Evolutionary conservation across 2,797 vertebrate genomes (phyloP).

Genomic region (Geotrypetes seraphini): DNA sequence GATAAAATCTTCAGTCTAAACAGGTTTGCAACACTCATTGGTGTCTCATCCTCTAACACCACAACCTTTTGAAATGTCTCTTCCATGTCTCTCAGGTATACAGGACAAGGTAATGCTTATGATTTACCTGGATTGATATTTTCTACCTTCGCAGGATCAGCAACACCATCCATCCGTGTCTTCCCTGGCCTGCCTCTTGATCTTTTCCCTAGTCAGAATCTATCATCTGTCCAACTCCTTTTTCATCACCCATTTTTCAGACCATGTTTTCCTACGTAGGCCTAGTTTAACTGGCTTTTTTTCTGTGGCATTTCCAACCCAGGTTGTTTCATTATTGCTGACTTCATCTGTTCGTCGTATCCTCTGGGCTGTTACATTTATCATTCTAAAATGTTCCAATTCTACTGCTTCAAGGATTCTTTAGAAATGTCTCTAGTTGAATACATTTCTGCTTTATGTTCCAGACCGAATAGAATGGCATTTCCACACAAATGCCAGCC

Average conservation of each 20-base stretch:
- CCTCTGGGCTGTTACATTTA: slow-evolving; percentile 6
- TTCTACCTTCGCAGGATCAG: slow-evolving; percentile 2
- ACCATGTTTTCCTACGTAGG: background rate
- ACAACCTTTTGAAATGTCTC: slow-evolving; percentile 9
- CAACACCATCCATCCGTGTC: slow-evolving; percentile 3
- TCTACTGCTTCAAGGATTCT: slow-evolving; percentile 1
- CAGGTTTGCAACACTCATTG: too few species aligned
- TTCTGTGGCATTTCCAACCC: slow-evolving; percentile 17
- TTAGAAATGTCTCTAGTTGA: slow-evolving; percentile 12
- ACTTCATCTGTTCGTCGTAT: slow-evolving; percentile 5
- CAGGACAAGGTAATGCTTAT: slow-evolving; percentile 7
- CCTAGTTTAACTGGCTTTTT: slow-evolving; percentile 17
- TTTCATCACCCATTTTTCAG: slow-evolving; percentile 16
- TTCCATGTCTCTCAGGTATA: background rate
- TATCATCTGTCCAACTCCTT: slow-evolving; percentile 10
- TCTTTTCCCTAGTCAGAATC: slow-evolving; percentile 11
- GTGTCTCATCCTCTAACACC: too few species aligned
- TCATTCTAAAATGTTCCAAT: slow-evolving; percentile 6
- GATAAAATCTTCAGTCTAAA: too few species aligned
- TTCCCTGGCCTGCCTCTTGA: slow-evolving; percentile 11
- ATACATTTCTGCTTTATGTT: background rate
- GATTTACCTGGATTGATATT: slow-evolving; percentile 13
- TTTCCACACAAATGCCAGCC: too few species aligned
- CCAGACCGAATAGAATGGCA: background rate
- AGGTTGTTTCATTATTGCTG: slow-evolving; percentile 9